A percentile compares a stretch with the other conserved stretches of the same genome.
phyloP scores from a whole-genome alignment of 2,797 vertebrate species.

The Xiphophorus birchmanni region DNA sequence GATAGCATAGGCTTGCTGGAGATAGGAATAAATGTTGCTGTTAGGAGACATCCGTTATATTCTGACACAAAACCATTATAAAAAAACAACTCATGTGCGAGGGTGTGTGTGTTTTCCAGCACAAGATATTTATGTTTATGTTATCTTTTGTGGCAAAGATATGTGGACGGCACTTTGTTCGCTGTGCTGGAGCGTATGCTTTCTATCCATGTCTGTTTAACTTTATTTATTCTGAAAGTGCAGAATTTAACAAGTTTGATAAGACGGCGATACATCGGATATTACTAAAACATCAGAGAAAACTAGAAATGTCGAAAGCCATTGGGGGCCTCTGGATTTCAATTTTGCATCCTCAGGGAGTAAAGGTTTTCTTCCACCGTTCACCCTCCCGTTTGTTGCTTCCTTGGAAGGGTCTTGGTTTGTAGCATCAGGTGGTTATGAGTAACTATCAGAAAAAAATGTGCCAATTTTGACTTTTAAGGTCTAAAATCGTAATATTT shows the following conservation, averaged over 20 bases:
- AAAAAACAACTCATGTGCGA: slow-evolving; percentile 64
- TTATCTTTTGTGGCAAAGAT: slow-evolving; percentile 31
- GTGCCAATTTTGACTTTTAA: too few relatives aligned
- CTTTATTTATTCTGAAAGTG: neutral
- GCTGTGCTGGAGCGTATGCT: slow-evolving; percentile 20
- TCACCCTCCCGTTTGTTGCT: neutral
- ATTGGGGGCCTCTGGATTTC: neutral
- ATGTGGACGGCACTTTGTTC: slow-evolving; percentile 34
- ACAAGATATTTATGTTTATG: slow-evolving; percentile 31
- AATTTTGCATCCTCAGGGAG: neutral
- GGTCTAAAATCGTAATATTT: too few relatives aligned
- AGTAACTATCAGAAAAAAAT: too few relatives aligned
- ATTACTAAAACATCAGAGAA: neutral
- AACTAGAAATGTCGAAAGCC: neutral
- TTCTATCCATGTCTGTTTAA: neutral
- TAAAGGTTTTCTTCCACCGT: neutral
- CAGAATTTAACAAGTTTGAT: neutral
- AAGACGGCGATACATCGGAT: neutral
- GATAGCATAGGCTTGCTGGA: slow-evolving; percentile 73
- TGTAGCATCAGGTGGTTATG: neutral
- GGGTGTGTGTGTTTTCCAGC: slow-evolving; percentile 14
- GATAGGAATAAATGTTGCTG: slow-evolving; percentile 81
- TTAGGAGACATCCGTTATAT: slow-evolving; percentile 75
- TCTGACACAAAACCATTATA: slow-evolving; percentile 79
- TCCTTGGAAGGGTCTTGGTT: neutral